Evolutionary conservation across 2,888 invertebrate species (phyloP).

Genomic region (Eugnorisma glareosa): DNA sequence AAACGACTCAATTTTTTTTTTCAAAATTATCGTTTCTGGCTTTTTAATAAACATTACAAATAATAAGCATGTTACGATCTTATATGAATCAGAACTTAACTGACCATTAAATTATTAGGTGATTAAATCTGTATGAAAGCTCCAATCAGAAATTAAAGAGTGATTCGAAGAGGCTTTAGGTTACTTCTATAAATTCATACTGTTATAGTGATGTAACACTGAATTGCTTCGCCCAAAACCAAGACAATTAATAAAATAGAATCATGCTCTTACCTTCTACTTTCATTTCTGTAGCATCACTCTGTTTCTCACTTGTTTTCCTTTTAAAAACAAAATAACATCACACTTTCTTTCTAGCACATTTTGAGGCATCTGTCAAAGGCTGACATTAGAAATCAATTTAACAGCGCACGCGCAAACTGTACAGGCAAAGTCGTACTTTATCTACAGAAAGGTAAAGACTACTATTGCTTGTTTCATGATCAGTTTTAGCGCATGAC

Average conservation of each 20-base stretch:
- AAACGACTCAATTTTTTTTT: too few relatives aligned
- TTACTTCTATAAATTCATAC: constrained; percentile 13
- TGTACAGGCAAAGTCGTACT: constrained; percentile 50
- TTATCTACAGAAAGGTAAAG: background rate
- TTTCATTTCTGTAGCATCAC: constrained; percentile 76
- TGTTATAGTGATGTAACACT: background rate
- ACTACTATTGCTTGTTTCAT: constrained; percentile 49
- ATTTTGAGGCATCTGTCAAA: constrained; percentile 73
- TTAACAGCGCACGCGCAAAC: constrained; percentile 83
- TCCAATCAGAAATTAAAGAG: background rate
- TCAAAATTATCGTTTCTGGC: background rate
- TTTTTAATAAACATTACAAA: too few relatives aligned
- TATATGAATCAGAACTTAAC: background rate
- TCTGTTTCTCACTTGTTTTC: constrained; percentile 67
- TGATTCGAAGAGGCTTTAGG: constrained; percentile 32
- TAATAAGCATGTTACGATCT: background rate
- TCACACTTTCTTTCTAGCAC: constrained; percentile 56
- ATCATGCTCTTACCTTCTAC: constrained; percentile 74
- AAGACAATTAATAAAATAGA: background rate
- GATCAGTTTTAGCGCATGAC: constrained; percentile 78
- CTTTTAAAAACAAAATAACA: constrained; percentile 67
- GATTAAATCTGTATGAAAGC: background rate
- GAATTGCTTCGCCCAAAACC: background rate
- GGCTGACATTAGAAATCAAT: constrained; percentile 83
- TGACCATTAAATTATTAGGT: background rate